Conservation (phyloP, 2,888 invertebrate species). For the Limenitis camilla region DNA sequence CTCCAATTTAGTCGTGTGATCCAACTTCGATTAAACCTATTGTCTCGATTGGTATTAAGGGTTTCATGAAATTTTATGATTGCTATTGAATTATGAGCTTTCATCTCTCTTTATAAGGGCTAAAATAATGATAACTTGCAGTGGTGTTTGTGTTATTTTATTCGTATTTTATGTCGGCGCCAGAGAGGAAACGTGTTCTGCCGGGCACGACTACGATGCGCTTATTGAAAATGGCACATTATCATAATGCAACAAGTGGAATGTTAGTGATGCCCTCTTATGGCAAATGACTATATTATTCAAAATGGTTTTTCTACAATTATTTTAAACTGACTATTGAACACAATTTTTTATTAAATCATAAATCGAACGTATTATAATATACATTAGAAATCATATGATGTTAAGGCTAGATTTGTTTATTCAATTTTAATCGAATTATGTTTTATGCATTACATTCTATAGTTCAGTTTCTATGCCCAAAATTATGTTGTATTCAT, state of each 20-base stretch:
- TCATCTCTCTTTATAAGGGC: not conserved
- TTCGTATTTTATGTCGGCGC: slow-evolving; percentile 37
- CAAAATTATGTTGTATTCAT: too few species aligned
- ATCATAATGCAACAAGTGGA: slow-evolving; percentile 64
- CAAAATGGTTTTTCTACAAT: slow-evolving; percentile 15
- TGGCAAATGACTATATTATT: slow-evolving; percentile 22
- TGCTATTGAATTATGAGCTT: not conserved
- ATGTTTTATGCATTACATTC: too few species aligned
- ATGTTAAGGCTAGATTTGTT: too few species aligned
- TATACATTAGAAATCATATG: too few species aligned
- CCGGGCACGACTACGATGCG: slow-evolving; percentile 46
- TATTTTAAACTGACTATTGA: slow-evolving; percentile 7
- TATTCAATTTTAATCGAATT: too few species aligned
- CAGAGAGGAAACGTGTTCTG: slow-evolving; percentile 47
- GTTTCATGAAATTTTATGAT: slow-evolving; percentile 11
- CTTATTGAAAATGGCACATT: slow-evolving; percentile 66
- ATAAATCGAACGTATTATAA: too few species aligned
- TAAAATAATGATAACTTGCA: slow-evolving; percentile 19
- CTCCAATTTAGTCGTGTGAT: slow-evolving; percentile 20
- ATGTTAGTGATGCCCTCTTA: slow-evolving; percentile 57
- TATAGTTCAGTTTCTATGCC: too few species aligned
- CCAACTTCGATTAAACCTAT: slow-evolving; percentile 22
- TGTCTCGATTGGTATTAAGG: slow-evolving; percentile 33
- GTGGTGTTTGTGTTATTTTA: slow-evolving; percentile 10
- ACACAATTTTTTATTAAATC: too few species aligned